Conservation (phyloP, 2,888 invertebrate species). For the Lithosia quadra region DNA sequence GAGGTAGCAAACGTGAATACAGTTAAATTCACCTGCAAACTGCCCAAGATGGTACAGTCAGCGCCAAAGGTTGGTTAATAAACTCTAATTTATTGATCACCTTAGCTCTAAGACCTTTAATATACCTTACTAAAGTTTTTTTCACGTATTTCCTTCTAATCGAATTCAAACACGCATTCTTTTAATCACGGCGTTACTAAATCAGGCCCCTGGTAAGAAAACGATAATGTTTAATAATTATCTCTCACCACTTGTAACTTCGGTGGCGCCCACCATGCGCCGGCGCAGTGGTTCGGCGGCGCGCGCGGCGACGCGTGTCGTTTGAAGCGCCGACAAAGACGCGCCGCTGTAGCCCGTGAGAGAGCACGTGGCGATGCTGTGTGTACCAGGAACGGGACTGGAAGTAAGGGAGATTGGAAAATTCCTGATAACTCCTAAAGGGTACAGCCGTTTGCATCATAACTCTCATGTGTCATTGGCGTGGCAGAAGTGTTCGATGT, state of each 20-base stretch:
- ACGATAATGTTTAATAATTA: slow-evolving; percentile 3
- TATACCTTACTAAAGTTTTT: no score
- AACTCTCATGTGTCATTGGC: not conserved
- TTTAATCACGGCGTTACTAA: not conserved
- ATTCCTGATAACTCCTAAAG: slow-evolving; percentile 22
- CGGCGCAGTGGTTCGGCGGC: slow-evolving; percentile 52
- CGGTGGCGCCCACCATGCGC: slow-evolving; percentile 38
- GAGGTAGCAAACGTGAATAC: no score
- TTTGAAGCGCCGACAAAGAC: slow-evolving; percentile 85
- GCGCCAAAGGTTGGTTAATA: no score
- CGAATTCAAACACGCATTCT: not conserved
- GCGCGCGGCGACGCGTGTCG: slow-evolving; percentile 68
- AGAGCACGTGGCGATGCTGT: slow-evolving; percentile 62
- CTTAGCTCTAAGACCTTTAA: no score
- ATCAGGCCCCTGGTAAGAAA: no score
- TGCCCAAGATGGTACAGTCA: no score
- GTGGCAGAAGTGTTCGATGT: no score
- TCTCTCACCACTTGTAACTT: slow-evolving; percentile 37
- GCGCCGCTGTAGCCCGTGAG: slow-evolving; percentile 58
- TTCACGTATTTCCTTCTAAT: no score
- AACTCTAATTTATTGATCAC: no score
- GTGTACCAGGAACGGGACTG: slow-evolving; percentile 39
- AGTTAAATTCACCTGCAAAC: no score
- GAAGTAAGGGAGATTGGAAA: slow-evolving; percentile 18
- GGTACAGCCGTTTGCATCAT: not conserved